These are phyloP conservation scores for Micronycteris hirsuta DNA, from an alignment of 2,113 vertebrate genomes.

Conservation along the genomic window DNA sequence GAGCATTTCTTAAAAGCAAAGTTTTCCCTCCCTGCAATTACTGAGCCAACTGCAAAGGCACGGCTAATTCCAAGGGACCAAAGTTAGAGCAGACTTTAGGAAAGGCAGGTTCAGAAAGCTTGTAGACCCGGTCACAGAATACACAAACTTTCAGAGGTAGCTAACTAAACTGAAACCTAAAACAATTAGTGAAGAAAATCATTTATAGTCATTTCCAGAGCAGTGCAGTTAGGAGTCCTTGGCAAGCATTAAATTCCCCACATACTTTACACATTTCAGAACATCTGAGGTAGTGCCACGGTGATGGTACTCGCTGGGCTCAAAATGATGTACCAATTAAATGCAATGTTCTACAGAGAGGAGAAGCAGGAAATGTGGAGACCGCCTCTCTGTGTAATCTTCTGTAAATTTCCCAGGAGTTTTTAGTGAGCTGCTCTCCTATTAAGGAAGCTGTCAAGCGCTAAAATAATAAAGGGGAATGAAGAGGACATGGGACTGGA, in stretches of 20 bases:
- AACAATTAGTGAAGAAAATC: not conserved
- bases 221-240: not conserved
- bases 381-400: not conserved
- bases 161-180: not conserved
- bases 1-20: not conserved
- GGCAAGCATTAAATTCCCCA: not conserved
- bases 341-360: not conserved
- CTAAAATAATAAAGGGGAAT: slow-evolving; percentile 52
- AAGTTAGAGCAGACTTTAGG: not conserved
- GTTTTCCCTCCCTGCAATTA: not conserved
- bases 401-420: slow-evolving; percentile 64
- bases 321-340: slow-evolving; percentile 19
- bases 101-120: not conserved
- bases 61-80: not conserved
- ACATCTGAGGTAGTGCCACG: slow-evolving; percentile 17
- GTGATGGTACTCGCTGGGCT: not conserved
- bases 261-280: not conserved
- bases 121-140: not conserved
- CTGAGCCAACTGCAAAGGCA: not conserved
- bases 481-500: not conserved
- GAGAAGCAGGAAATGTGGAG: not conserved
- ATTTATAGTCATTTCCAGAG: not conserved
- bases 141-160: not conserved
- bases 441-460: slow-evolving; percentile 57
- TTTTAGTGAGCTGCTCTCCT: slow-evolving; percentile 28